phyloP scores from a whole-genome alignment of 2,113 vertebrate species.

The Felis chaus region DNA sequence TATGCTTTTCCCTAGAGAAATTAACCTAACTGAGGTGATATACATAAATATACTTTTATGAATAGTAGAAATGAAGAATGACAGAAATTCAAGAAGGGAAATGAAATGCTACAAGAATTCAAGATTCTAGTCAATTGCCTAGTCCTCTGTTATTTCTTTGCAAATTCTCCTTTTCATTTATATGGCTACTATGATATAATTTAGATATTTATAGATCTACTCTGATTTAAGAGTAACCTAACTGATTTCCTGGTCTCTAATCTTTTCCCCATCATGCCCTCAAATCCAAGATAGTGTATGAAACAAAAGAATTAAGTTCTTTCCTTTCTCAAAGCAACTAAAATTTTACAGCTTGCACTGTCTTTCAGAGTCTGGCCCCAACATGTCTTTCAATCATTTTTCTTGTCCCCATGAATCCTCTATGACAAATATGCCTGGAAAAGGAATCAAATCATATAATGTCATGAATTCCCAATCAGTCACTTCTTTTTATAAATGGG shows the following conservation, averaged over 20 bases:
- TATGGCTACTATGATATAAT: neutral
- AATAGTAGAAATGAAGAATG: neutral
- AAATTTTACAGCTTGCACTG: fast-evolving
- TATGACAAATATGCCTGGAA: neutral
- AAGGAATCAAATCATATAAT: neutral
- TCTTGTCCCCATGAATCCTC: neutral
- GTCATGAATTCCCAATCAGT: neutral
- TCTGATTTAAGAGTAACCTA: neutral
- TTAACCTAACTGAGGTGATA: neutral
- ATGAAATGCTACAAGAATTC: neutral
- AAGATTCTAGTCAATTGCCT: neutral
- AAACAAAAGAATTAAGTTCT: neutral
- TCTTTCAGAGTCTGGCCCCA: neutral
- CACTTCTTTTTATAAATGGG: neutral
- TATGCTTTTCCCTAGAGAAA: neutral
- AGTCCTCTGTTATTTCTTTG: neutral
- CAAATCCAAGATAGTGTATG: neutral
- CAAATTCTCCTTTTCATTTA: neutral
- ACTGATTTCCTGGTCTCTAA: neutral
- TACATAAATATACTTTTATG: neutral
- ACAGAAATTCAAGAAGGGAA: neutral
- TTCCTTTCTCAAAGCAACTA: neutral
- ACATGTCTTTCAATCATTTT: neutral
- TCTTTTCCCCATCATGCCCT: neutral
- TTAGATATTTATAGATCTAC: neutral